These are phyloP conservation scores for Drosophila subsilvestris DNA, from an alignment of 2,888 invertebrate species.

Conservation along the genomic window DNA sequence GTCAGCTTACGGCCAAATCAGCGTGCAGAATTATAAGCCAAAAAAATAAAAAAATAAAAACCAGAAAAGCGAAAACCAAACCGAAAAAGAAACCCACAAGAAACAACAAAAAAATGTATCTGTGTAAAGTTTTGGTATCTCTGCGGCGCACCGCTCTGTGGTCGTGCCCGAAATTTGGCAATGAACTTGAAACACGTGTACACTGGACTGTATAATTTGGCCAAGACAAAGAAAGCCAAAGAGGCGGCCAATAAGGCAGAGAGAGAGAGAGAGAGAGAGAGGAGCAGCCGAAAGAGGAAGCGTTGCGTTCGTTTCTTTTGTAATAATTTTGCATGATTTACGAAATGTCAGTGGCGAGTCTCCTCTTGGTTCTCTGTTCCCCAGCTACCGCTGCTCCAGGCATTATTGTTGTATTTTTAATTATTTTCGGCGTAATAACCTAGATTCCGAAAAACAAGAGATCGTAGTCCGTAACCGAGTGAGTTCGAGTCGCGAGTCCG, in stretches of 20 bases:
- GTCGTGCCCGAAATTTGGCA: slow-evolving; percentile 68
- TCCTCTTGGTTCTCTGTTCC: neutral
- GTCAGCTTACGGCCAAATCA: slow-evolving; percentile 45
- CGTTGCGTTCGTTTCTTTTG: slow-evolving; percentile 35
- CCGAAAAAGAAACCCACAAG: slow-evolving; percentile 30
- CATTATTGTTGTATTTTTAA: slow-evolving; percentile 63
- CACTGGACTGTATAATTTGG: slow-evolving; percentile 65
- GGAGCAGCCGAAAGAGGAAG: slow-evolving; percentile 2
- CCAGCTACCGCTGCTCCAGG: slow-evolving; percentile 4
- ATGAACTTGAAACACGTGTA: slow-evolving; percentile 82
- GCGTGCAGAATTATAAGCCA: slow-evolving; percentile 29
- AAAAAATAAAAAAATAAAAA: slow-evolving; percentile 38
- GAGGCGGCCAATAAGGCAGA: slow-evolving; percentile 15
- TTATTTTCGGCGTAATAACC: slow-evolving; percentile 81
- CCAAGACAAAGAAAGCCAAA: slow-evolving; percentile 50
- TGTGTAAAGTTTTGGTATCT: slow-evolving; percentile 11
- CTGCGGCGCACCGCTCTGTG: slow-evolving; percentile 12
- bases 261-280: neutral
- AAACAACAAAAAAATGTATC: slow-evolving; percentile 2
- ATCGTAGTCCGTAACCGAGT: slow-evolving; percentile 26
- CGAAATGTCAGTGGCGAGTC: slow-evolving; percentile 21
- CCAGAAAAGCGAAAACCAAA: slow-evolving; percentile 61
- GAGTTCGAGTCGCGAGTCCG: slow-evolving; percentile 21
- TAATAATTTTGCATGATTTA: slow-evolving; percentile 60
- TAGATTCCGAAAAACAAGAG: slow-evolving; percentile 67